A percentile compares a stretch with the other conserved stretches of the same genome.
Evolutionary conservation across 2,888 invertebrate genomes (phyloP).

Genomic region (Catocala sponsa): DNA sequence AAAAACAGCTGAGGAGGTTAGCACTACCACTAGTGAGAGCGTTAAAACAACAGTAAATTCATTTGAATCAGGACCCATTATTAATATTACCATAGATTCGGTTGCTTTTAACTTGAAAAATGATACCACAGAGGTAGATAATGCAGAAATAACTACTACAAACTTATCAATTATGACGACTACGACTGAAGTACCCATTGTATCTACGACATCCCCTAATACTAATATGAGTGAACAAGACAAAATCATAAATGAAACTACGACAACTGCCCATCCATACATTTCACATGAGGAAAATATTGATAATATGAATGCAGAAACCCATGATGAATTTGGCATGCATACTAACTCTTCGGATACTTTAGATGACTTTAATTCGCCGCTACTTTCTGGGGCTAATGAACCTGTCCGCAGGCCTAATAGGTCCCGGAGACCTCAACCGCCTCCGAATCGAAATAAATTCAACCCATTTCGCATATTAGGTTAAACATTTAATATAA

Average conservation of each 20-base stretch:
- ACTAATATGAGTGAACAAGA: slow-evolving; percentile 22
- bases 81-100: slow-evolving; percentile 26
- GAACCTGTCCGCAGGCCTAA: slow-evolving; percentile 79
- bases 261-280: slow-evolving; percentile 17
- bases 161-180: slow-evolving; percentile 22
- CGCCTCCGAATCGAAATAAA: slow-evolving; percentile 74
- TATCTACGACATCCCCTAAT: slow-evolving; percentile 19
- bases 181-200: slow-evolving; percentile 20
- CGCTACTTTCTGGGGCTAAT: slow-evolving; percentile 79
- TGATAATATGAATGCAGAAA: slow-evolving; percentile 28
- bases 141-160: slow-evolving; percentile 33
- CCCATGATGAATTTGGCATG: slow-evolving; percentile 48
- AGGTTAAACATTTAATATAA: slow-evolving; percentile 66
- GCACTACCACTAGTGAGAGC: slow-evolving; percentile 15
- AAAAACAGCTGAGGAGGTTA: slow-evolving; percentile 24
- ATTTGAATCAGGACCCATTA: slow-evolving; percentile 20
- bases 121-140: slow-evolving; percentile 18
- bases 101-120: slow-evolving; percentile 8
- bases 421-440: slow-evolving; percentile 76
- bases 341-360: slow-evolving; percentile 58
- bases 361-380: slow-evolving; percentile 78
- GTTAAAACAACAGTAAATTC: slow-evolving; percentile 25
- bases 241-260: slow-evolving; percentile 10
- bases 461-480: slow-evolving; percentile 84
- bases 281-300: slow-evolving; percentile 24